Base-by-base conservation (phyloP, 2,113 vertebrate species). In the Entomyzon cyanotis region DNA sequence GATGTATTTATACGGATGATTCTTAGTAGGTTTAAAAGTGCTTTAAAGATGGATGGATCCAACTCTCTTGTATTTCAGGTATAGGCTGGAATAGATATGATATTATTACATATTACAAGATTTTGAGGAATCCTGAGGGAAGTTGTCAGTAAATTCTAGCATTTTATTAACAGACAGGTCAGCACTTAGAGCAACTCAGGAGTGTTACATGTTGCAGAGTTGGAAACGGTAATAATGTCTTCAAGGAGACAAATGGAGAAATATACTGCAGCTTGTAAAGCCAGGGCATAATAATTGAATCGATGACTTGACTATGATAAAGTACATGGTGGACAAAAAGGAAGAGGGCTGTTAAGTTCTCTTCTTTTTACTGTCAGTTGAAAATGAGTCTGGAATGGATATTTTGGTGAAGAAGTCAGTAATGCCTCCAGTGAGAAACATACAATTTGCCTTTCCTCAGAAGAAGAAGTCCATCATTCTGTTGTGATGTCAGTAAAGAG, bases 231-330 rank as follows among this genome's bases (percentile, higher is more conserved):
- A 87, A 89, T 74, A 81, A 91, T 83, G 76, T 79, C 88, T 81
- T 91, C 94, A 86, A 89, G 92, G 90, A 97, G 93, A 92, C 67
- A 85, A 90, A 95, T 95, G 75, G 67, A 78, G 58, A 96, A 94
- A 95, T 92, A 87, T 25, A 95, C 65, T 50, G 79, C 80, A 92
- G 62, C 47, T 87, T 93, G 78, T 83, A 74, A 86, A 79, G 71
- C 35, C 71, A 84, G 58, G 93, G 41, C 59, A 42, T 94, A 85
- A 64, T 89, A 80, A 97, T 86, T 84, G 76, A 67, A 94, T 96
- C 46, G 4, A 84, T 90, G 92, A 56, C 77, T 93, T 94, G 91
- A 87, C 92, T 82, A 7, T 94, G 95, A 94, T 95, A 67, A 96
- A 96, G 78, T 92, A 55, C 50, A 7, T 9, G 7, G 53, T 87